A percentile compares a stretch with the other conserved stretches of the same genome.
phyloP scores from a whole-genome alignment of 2,797 vertebrate species.

The Miichthys miiuy region DNA sequence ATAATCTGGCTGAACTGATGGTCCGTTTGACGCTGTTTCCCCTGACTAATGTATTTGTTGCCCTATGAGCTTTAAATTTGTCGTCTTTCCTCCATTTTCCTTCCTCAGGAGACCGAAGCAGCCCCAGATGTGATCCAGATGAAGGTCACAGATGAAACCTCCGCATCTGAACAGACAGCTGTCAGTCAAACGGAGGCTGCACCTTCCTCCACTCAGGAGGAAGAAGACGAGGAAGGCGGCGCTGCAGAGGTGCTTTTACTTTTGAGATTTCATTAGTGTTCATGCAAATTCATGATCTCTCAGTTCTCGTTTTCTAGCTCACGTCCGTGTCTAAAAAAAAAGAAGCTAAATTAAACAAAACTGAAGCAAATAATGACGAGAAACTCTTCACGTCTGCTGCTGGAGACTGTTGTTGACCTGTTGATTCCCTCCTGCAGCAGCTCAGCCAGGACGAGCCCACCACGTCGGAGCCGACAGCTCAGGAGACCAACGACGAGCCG shows the following conservation, averaged over 20 bases:
- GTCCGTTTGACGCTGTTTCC: background rate
- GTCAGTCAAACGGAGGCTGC: constrained; percentile 37
- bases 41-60: background rate
- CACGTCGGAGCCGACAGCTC: constrained; percentile 4
- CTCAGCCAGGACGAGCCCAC: background rate
- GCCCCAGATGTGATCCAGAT: background rate
- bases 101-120: constrained; percentile 46
- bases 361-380: background rate
- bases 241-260: constrained; percentile 40
- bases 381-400: background rate
- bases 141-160: constrained; percentile 5
- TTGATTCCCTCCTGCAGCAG: constrained; percentile 35
- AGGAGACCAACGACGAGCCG: constrained; percentile 42
- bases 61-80: background rate
- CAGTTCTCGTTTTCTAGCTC: background rate
- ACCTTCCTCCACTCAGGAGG: constrained; percentile 19
- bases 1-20: background rate
- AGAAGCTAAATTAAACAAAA: background rate
- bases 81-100: background rate
- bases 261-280: no score
- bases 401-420: constrained; percentile 38
- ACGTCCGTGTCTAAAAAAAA: no score
- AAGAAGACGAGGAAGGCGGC: constrained; percentile 24
- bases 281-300: background rate
- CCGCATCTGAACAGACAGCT: constrained; percentile 25